Base-by-base conservation (phyloP, 2,797 vertebrate species). In the Mus minutoides region DNA sequence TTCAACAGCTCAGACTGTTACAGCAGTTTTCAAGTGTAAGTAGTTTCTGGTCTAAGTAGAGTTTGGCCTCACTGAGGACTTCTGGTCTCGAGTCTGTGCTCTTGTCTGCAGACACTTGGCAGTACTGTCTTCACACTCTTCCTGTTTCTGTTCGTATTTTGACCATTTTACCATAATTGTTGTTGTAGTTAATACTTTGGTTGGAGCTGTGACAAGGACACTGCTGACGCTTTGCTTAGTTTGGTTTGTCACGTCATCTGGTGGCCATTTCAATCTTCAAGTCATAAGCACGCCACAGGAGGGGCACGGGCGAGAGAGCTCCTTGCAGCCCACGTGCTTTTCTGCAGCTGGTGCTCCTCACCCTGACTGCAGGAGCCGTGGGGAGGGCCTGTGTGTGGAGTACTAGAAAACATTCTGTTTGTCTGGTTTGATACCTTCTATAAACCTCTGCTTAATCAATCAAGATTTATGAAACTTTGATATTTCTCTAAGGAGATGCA, bases 261-360 rank as follows among this genome's bases (percentile, higher is more conserved):
- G 83, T 89, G 1, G 94, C 43, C 95, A 95, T 7, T 46, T 95
- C 91, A 96, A 82, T 90, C 95, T 97, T 94, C 90, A 26, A 88
- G 86, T 92, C 62, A 64, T 95, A 89, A 77, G 67, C 88, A 96
- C 69, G 92, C 91, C 49, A 10, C 43, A 46, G 94, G 96, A 85
- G 52, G 85, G 86, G 87, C 77, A n/a, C 75, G 14, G 62, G 40
- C 21, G 93, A 71, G 52, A 67, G 95, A 92, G 97, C 94, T 52
- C 21, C 0, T 97, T 97, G 90, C 84, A 93, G 94, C 96, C 98
- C 91, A 84, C 97, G 96, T 96, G 96, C 96, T 87, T 29, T 87
- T 29, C 87, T 80, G 37, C 67, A 94, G 97, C 96, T 97, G 96
- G 96, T 97, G 98, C 34, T 97, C 96, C 94, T 83, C 95, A 86